Evolutionary conservation across 2,113 vertebrate genomes (phyloP).

Genomic region (Lophura nycthemera): DNA sequence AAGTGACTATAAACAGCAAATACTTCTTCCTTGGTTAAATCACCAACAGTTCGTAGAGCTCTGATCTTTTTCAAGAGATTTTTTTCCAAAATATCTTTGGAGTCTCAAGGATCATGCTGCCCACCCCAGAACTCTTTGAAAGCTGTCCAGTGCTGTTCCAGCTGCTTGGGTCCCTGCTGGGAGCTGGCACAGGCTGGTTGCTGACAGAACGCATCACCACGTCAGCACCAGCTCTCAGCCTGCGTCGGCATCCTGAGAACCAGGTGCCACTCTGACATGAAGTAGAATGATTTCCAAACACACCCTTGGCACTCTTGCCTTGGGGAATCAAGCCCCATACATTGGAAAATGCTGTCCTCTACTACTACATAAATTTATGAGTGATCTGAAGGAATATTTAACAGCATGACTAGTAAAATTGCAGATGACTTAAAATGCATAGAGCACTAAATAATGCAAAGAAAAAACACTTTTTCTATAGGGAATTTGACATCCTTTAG

Average conservation of each 20-base stretch:
- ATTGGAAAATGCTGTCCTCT: neutral
- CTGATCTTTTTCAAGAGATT: neutral
- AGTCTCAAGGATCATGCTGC: accelerated
- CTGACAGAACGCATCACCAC: accelerated
- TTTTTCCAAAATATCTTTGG: accelerated
- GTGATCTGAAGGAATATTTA: conserved; percentile 17
- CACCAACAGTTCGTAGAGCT: neutral
- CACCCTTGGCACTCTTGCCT: neutral
- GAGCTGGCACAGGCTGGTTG: neutral
- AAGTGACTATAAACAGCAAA: neutral
- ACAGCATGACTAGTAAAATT: neutral
- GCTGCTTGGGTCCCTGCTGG: neutral
- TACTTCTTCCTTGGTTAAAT: neutral
- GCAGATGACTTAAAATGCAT: conserved; percentile 34
- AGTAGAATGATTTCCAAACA: neutral
- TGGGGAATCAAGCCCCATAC: neutral
- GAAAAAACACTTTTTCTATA: neutral
- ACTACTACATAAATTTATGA: conserved; percentile 43
- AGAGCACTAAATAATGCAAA: conserved; percentile 61
- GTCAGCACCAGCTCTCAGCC: neutral
- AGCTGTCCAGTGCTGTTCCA: neutral
- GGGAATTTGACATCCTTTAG: conserved; percentile 46
- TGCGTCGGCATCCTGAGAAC: neutral
- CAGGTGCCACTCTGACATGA: neutral
- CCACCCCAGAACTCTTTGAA: neutral